phyloP scores from a whole-genome alignment of 2,888 invertebrate species.

The Patella caerulea region DNA sequence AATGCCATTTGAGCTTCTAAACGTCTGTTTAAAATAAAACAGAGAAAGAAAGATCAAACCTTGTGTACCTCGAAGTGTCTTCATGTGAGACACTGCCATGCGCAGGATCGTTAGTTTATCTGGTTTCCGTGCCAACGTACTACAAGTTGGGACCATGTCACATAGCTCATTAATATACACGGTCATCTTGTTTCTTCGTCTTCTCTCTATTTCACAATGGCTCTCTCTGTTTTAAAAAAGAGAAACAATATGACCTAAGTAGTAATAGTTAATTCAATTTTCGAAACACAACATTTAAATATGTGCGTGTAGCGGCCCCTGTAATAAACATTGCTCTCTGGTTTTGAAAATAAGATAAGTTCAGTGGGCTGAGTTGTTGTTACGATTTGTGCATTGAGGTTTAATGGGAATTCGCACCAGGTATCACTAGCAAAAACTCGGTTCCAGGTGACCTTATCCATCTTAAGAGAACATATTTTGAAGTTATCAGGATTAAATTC shows the following conservation, averaged over 20 bases:
- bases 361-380: no score
- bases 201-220: constrained; percentile 98
- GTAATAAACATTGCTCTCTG: no score
- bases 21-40: constrained; percentile 4
- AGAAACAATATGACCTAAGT: constrained; percentile 6
- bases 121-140: constrained; percentile 96
- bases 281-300: background rate
- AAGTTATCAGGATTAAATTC: no score
- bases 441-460: no score
- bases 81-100: constrained; percentile 99
- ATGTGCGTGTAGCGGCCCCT: no score
- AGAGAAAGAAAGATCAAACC: constrained; percentile 4
- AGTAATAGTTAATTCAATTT: background rate
- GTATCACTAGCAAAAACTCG: no score
- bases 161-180: constrained; percentile 99
- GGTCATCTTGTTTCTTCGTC: constrained; percentile 99
- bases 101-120: constrained; percentile 98
- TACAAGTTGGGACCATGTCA: constrained; percentile 99
- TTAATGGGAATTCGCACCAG: no score
- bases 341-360: no score
- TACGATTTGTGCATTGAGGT: no score
- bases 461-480: no score
- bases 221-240: constrained; percentile 82
- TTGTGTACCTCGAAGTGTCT: constrained; percentile 87
- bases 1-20: no score